Evolutionary conservation across 2,113 vertebrate species (phyloP).

Genomic region (Alligator mississippiensis): DNA sequence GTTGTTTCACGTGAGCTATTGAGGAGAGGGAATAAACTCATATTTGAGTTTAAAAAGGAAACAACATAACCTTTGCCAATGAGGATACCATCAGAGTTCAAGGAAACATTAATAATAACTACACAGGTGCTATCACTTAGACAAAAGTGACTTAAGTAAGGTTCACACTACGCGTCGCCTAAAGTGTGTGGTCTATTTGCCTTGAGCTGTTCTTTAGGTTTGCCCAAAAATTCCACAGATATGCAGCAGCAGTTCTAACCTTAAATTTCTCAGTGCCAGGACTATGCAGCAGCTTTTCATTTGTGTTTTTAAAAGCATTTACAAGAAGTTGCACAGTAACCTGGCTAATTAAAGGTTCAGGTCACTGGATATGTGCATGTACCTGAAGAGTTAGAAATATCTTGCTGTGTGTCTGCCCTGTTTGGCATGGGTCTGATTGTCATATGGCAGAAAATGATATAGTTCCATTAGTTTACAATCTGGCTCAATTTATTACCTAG

Average conservation of each 20-base stretch:
- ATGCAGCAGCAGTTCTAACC: not conserved
- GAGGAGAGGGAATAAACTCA: not conserved
- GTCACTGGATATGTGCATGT: not conserved
- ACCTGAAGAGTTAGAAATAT: too few species aligned
- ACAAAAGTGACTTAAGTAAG: not conserved
- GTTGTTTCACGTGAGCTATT: constrained; percentile 3
- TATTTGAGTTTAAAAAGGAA: not conserved
- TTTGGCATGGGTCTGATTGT: too few species aligned
- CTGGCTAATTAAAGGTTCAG: not conserved
- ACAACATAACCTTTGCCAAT: not conserved
- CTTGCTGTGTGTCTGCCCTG: too few species aligned
- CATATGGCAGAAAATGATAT: too few species aligned
- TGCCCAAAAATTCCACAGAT: not conserved
- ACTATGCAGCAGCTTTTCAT: not conserved
- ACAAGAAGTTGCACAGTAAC: not conserved
- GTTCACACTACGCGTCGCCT: not conserved
- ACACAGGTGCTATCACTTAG: not conserved
- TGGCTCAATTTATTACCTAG: too few species aligned
- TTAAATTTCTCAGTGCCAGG: not conserved
- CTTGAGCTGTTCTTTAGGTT: not conserved
- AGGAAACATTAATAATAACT: not conserved
- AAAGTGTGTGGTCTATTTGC: not conserved
- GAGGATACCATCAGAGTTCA: not conserved
- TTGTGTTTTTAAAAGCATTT: not conserved
- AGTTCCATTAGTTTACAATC: too few species aligned